These are phyloP conservation scores for Cydia pomonella DNA, from an alignment of 1,140 invertebrate species.

Conservation along the genomic window DNA sequence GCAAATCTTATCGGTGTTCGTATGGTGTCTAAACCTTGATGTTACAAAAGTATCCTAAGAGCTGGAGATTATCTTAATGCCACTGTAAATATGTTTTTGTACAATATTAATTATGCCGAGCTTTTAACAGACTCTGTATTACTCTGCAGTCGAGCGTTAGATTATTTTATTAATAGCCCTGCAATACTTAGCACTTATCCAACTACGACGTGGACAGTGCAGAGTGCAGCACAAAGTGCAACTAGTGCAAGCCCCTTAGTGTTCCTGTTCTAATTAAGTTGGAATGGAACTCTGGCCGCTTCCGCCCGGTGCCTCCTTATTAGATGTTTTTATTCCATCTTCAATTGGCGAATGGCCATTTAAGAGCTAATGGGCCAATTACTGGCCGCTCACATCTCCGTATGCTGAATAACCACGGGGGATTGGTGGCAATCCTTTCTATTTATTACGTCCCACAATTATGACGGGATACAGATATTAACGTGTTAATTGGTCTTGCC, in stretches of 20 bases:
- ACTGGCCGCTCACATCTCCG: background rate
- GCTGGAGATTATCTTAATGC: too few species aligned
- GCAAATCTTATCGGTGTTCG: too few species aligned
- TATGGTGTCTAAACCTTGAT: too few species aligned
- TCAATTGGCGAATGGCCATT: slow-evolving; percentile 6
- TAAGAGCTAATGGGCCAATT: slow-evolving; percentile 2
- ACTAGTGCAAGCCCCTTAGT: background rate
- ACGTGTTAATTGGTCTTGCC: background rate
- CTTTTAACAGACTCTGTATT: too few species aligned
- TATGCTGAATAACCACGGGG: background rate
- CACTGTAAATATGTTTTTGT: too few species aligned
- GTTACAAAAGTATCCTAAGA: too few species aligned
- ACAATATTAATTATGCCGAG: too few species aligned
- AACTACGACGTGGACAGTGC: background rate
- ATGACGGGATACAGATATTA: background rate
- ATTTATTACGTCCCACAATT: background rate
- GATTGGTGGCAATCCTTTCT: background rate
- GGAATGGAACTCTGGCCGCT: background rate
- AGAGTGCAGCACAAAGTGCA: background rate
- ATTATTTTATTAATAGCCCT: background rate
- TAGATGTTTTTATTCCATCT: slow-evolving; percentile 18
- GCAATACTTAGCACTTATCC: background rate
- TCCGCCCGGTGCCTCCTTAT: slow-evolving; percentile 10
- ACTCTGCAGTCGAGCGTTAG: too few species aligned
- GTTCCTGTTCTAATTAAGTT: background rate